phyloP scores from a whole-genome alignment of 2,797 vertebrate species.

The Falco columbarius region DNA sequence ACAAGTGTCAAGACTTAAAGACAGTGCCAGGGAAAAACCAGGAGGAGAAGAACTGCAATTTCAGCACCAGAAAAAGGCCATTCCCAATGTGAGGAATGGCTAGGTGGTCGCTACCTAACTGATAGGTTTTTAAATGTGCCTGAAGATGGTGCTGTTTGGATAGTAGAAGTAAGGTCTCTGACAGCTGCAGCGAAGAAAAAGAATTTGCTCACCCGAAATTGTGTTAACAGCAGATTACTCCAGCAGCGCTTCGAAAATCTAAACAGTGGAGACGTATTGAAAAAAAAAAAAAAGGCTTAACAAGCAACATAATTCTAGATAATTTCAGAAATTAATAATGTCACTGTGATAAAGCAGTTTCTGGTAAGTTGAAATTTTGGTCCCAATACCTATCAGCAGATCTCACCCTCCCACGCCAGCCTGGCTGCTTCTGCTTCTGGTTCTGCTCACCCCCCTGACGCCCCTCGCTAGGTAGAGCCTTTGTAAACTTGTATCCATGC shows the following conservation, averaged over 20 bases:
- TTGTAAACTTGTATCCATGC: neutral
- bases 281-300: neutral
- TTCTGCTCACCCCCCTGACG: neutral
- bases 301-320: neutral
- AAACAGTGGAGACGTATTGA: neutral
- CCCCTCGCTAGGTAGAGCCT: neutral
- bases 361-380: neutral
- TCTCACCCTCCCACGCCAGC: neutral
- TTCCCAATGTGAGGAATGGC: neutral
- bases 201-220: neutral
- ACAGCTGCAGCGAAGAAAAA: neutral
- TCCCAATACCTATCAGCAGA: accelerated
- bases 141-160: constrained; percentile 72
- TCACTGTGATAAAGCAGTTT: neutral
- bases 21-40: accelerated
- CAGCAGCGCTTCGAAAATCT: neutral
- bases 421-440: neutral
- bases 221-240: neutral
- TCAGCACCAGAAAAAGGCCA: neutral
- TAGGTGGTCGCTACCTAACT: accelerated
- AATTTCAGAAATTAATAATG: neutral
- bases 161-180: neutral
- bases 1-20: neutral
- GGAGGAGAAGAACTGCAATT: neutral
- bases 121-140: neutral